phyloP scores from a whole-genome alignment of 2,888 invertebrate genomes.

The Microchrysa polita region DNA sequence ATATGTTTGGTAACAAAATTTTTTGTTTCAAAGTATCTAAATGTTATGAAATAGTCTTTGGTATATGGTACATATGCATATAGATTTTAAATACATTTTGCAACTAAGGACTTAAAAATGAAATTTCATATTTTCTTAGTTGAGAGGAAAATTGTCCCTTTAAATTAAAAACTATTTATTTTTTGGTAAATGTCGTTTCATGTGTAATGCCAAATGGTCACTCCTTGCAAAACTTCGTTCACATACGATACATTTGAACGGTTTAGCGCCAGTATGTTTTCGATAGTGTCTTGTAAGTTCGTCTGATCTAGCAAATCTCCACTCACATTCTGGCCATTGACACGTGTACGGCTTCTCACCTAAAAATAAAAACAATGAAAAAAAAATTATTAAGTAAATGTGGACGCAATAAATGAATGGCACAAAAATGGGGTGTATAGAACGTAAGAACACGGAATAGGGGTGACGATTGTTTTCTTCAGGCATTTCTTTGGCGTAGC shows the following conservation, averaged over 20 bases:
- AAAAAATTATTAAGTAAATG: no score
- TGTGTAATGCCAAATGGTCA: slow-evolving; percentile 94
- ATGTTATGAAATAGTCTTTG: no score
- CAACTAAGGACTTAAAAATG: neutral
- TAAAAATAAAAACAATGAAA: slow-evolving; percentile 60
- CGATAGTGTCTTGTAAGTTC: slow-evolving; percentile 96
- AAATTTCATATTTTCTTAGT: neutral
- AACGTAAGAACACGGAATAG: no score
- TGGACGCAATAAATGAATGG: no score
- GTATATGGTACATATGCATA: no score
- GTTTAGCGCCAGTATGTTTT: slow-evolving; percentile 97
- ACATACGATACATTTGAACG: slow-evolving; percentile 95
- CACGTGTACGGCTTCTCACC: slow-evolving; percentile 98
- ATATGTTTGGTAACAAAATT: no score
- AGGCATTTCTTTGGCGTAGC: no score
- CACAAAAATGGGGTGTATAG: no score
- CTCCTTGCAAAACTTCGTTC: slow-evolving; percentile 94
- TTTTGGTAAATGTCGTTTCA: slow-evolving; percentile 96
- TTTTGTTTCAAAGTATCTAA: no score
- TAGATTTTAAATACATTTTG: no score
- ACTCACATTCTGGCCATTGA: slow-evolving; percentile 98
- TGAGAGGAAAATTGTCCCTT: no score
- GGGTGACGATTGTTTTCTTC: no score
- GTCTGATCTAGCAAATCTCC: slow-evolving; percentile 96
- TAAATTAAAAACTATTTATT: slow-evolving; percentile 60